Percentiles rank a stretch among this genome's conserved stretches.
phyloP scores from a whole-genome alignment of 1,140 invertebrate species.

The Hyles euphorbiae region DNA sequence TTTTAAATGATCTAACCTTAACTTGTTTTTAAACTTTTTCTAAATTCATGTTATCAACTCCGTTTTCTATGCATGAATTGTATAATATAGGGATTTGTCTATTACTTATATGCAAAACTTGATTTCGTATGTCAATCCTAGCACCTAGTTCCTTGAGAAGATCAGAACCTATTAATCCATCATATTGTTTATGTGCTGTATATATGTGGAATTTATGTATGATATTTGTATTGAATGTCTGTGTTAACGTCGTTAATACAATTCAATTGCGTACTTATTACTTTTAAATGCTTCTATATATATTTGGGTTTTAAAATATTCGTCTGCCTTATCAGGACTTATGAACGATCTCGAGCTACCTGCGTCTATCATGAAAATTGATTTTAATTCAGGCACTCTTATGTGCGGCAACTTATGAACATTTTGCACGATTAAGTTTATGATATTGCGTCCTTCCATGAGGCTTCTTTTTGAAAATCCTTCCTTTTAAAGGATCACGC shows the following conservation, averaged over 20 bases:
- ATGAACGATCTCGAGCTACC: conserved; percentile 14
- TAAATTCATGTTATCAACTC: conserved; percentile 1
- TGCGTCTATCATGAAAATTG: conserved; percentile 14
- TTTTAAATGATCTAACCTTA: conserved; percentile 27
- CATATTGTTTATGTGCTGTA: conserved; percentile 20
- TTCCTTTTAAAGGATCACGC: neutral
- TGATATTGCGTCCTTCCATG: neutral
- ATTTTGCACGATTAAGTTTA: conserved; percentile 10
- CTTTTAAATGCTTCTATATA: conserved; percentile 9
- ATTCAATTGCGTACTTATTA: conserved; percentile 10
- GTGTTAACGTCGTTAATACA: conserved; percentile 1
- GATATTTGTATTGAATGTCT: conserved; percentile 3
- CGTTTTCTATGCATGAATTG: conserved; percentile 9
- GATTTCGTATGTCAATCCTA: conserved; percentile 23
- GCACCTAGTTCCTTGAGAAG: conserved; percentile 25
- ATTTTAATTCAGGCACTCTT: conserved; percentile 7
- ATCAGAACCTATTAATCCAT: conserved; percentile 31
- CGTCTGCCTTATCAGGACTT: conserved; percentile 4
- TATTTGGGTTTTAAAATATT: conserved; percentile 6
- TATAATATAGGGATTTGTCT: conserved; percentile 18
- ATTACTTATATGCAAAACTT: conserved; percentile 15
- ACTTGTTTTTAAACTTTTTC: conserved; percentile 18
- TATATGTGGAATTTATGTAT: conserved; percentile 15
- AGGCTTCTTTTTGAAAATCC: conserved; percentile 6
- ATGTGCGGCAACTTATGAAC: conserved; percentile 11